These are phyloP conservation scores for Penelope pileata DNA, from an alignment of 2,113 vertebrate species.

Conservation along the genomic window DNA sequence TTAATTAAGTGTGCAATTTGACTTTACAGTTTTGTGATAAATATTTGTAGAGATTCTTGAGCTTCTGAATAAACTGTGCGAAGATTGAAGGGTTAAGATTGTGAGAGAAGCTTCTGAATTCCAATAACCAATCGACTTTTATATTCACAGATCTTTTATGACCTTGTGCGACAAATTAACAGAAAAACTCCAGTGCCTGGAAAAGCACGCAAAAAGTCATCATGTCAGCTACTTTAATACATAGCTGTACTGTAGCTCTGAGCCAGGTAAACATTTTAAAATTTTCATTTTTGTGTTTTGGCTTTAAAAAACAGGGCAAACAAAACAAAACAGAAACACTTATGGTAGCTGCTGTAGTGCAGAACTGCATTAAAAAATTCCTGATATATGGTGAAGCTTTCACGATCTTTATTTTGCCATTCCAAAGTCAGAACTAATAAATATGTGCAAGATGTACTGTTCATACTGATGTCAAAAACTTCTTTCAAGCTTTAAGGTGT, in stretches of 20 bases:
- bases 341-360: not conserved
- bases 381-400: not conserved
- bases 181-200: constrained; percentile 92
- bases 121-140: not conserved
- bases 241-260: constrained; percentile 87
- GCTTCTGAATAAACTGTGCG: not conserved
- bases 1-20: not conserved
- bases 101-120: not conserved
- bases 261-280: constrained; percentile 81
- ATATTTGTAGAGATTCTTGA: not conserved
- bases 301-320: not conserved
- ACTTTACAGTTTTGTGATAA: not conserved
- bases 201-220: constrained; percentile 91
- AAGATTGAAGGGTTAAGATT: not conserved
- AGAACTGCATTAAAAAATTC: not conserved
- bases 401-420: not conserved
- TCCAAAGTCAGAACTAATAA: not conserved
- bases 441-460: not conserved
- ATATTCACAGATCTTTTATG: constrained; percentile 89
- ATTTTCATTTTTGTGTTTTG: not conserved
- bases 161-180: constrained; percentile 95
- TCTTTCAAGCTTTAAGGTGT: not conserved
- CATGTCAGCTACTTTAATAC: constrained; percentile 92
- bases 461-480: rapidly evolving
- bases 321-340: not conserved